phyloP scores from a whole-genome alignment of 2,888 invertebrate species.

The Hemistola chrysoprasaria region DNA sequence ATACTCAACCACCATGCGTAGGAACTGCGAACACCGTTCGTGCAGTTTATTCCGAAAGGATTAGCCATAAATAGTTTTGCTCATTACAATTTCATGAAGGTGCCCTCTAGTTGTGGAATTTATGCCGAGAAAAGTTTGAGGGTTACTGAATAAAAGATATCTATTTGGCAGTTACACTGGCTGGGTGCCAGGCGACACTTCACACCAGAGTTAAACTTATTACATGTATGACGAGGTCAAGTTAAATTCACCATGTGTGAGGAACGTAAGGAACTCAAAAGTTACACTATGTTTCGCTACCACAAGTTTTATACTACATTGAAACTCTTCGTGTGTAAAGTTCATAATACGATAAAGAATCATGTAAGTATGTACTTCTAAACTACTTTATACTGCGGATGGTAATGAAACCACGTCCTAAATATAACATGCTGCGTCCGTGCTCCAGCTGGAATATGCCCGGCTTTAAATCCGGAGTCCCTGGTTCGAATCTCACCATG shows the following conservation, averaged over 20 bases:
- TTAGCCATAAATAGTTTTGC: slow-evolving; percentile 79
- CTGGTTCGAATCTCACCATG: too few species aligned
- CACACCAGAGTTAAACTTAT: slow-evolving; percentile 45
- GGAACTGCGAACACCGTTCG: slow-evolving; percentile 49
- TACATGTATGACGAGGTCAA: slow-evolving; percentile 46
- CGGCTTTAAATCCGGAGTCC: too few species aligned
- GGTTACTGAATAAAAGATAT: slow-evolving; percentile 79
- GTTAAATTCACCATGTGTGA: slow-evolving; percentile 27
- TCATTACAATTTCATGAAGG: slow-evolving; percentile 80
- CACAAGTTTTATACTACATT: too few species aligned
- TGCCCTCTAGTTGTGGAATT: slow-evolving; percentile 67
- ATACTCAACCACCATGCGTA: slow-evolving; percentile 57
- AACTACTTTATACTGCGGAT: too few species aligned
- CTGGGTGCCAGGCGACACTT: slow-evolving; percentile 63
- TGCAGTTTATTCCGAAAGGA: slow-evolving; percentile 77
- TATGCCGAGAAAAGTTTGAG: slow-evolving; percentile 77
- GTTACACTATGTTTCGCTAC: background rate
- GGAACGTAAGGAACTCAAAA: background rate
- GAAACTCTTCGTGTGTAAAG: too few species aligned
- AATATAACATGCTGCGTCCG: too few species aligned
- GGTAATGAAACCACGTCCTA: too few species aligned
- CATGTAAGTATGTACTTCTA: too few species aligned
- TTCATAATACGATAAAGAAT: too few species aligned
- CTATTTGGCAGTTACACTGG: slow-evolving; percentile 71
- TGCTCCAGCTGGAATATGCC: too few species aligned